Base-by-base conservation (phyloP, 2,113 vertebrate genomes). In the Eudyptes chrysolophus region DNA sequence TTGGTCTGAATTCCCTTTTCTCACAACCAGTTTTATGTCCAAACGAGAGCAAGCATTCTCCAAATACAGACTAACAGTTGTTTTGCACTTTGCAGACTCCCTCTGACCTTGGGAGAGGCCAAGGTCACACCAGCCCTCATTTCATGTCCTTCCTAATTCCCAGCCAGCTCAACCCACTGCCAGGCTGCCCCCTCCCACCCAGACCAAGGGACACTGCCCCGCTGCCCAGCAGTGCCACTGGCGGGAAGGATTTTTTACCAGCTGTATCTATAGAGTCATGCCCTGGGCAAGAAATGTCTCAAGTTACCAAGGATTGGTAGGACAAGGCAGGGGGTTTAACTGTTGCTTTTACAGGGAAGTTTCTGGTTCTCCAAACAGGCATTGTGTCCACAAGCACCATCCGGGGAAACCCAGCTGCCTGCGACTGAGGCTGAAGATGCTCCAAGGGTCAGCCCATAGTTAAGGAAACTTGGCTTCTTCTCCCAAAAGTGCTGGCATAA, bases 331-430 rank as follows among this genome's bases (percentile, higher is more conserved):
- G 5, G 49, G 8, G 2, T 2, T 62, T 32, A 36, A 27, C 48
- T 49, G 26, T 27, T 65, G 36, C 49, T 69, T 69, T 84, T 65
- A 66, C 2, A 13, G 21, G 44, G 42, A 70, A 60, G 32, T 65
- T 42, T 57, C 7, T 48, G 36, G 7, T 40, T 69, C 51, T 68
- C 21, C 38, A 76, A 83, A 72, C 4, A 38, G 30, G 7, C 54
- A 11, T 16, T 3, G 1, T 38, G 14, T 76, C 40, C 52, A 26
- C 61, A 61, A 30, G n/a, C 10, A 8, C 6, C 2, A 0, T 49
- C 25, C 86, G 1, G 1, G 42, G 52, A 75, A 87, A 36, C 15
- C 32, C 13, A 10, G 4, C 22, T 52, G 49, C 54, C 38, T 48
- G 27, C 13, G 7, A 14, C 18, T 17, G 69, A 22, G 60, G 49